Base-by-base conservation (phyloP, 2,888 invertebrate genomes). In the Sepiola atlantica region DNA sequence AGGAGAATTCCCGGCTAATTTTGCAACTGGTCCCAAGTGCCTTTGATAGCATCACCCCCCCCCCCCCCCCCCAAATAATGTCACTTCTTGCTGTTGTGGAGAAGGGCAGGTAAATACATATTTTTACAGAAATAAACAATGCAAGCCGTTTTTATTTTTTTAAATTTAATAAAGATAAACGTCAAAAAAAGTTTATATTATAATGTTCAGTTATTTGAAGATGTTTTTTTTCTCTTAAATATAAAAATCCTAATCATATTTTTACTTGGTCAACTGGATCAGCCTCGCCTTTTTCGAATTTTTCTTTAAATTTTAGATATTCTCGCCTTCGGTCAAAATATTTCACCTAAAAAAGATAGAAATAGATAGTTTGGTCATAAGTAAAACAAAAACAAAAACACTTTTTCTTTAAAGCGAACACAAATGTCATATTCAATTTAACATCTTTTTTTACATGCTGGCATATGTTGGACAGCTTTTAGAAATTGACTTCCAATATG, bases 301-400 rank as follows among this genome's bases (percentile, higher is more conserved):
- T 98, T 96, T 98, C 98, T 98, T 99, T 99, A 97, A 98, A 99
- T 96, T 98, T 98, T 96, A 99, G 98, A 97, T 98, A 99, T 96
- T 98, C 98, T 96, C 99, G 98, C 97, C 98, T 99, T 96, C 99
- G 98, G 97, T 99, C 99, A 97, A 99, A 99, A 97, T 99, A 99
- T 97, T 98, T 98, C 92, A 99, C 99, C 99, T 99, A 96, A 95
- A 95, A 95, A 93, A 35, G 55, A 94, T 28, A 61, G 54, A 35
- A 77, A 77, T n/a, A 0, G n/a, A 77, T 77, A 77, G 14, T 77
- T 4, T 32, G n/a, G 32, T 77, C 14, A n/a, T 77, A 32, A 32
- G 32, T 45, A 16, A 77, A 77, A 32, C 61, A 28, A 12, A 28
- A 6, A 10, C 10, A 28, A 8, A 28, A 61, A 28, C 28, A 61